Evolutionary conservation across 2,113 vertebrate species (phyloP).

Genomic region (Stictonetta naevosa): DNA sequence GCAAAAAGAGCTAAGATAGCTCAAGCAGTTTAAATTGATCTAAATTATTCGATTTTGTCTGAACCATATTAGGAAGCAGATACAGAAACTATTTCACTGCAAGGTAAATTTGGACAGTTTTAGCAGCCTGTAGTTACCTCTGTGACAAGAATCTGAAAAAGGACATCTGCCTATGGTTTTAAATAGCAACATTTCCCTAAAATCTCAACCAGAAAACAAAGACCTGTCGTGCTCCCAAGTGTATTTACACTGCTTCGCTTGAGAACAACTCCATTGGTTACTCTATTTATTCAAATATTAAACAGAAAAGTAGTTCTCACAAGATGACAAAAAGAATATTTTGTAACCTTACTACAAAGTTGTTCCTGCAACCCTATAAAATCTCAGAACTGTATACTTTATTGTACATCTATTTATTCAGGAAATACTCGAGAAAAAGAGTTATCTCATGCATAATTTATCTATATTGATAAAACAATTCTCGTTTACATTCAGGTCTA

Average conservation of each 20-base stretch:
- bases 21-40: not conserved
- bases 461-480: not conserved
- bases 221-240: not conserved
- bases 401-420: not conserved
- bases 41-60: not conserved
- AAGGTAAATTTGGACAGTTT: not conserved
- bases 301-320: constrained; percentile 2
- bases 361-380: constrained; percentile 11
- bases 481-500: not conserved
- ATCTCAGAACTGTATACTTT: not conserved
- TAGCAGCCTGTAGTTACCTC: not conserved
- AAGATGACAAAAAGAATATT: constrained; percentile 31
- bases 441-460: not conserved
- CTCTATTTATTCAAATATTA: not conserved
- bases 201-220: not conserved
- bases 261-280: not conserved
- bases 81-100: not conserved
- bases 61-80: not conserved
- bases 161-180: not conserved
- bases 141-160: not conserved
- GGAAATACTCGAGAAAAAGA: not conserved
- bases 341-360: constrained; percentile 13
- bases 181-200: not conserved
- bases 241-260: not conserved
- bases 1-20: not conserved